Evolutionary conservation across 2,888 invertebrate genomes (phyloP).

Genomic region (Beris morrisii): DNA sequence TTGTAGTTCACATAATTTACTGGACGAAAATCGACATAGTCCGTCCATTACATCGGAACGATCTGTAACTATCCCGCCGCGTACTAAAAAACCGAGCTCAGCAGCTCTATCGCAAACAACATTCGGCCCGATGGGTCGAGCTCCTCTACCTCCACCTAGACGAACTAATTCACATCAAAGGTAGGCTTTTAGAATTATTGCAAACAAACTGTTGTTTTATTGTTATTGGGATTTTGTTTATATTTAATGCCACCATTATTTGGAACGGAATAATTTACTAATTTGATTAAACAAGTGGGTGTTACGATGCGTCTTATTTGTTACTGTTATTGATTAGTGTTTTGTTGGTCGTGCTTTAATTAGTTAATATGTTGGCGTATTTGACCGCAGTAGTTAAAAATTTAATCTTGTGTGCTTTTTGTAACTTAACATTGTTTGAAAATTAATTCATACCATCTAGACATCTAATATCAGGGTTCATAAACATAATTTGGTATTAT

Average conservation of each 20-base stretch:
- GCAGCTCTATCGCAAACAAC: slow-evolving; percentile 33
- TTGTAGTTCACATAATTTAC: slow-evolving; percentile 40
- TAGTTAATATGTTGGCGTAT: not conserved
- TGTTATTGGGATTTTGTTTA: not conserved
- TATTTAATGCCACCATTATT: slow-evolving; percentile 2
- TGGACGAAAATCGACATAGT: slow-evolving; percentile 48
- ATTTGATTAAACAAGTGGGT: slow-evolving; percentile 28
- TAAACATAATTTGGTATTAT: too few species aligned
- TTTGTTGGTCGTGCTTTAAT: slow-evolving; percentile 10
- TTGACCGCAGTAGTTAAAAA: not conserved
- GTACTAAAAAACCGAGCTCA: slow-evolving; percentile 47
- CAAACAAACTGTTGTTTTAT: not conserved
- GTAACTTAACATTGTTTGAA: not conserved
- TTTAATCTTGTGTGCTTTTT: slow-evolving; percentile 1
- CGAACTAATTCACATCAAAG: slow-evolving; percentile 49
- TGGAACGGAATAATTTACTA: slow-evolving; percentile 13
- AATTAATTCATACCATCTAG: too few species aligned
- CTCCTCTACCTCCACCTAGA: slow-evolving; percentile 52
- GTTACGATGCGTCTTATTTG: slow-evolving; percentile 30
- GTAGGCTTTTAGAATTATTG: slow-evolving; percentile 44
- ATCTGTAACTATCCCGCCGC: slow-evolving; percentile 49
- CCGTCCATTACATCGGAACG: slow-evolving; percentile 50
- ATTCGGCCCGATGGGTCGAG: slow-evolving; percentile 41
- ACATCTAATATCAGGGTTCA: too few species aligned
- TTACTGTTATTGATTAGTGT: not conserved